Conservation (phyloP, 53 echinoderm and acorn worm genomes). For the Patiria pectinifera region DNA sequence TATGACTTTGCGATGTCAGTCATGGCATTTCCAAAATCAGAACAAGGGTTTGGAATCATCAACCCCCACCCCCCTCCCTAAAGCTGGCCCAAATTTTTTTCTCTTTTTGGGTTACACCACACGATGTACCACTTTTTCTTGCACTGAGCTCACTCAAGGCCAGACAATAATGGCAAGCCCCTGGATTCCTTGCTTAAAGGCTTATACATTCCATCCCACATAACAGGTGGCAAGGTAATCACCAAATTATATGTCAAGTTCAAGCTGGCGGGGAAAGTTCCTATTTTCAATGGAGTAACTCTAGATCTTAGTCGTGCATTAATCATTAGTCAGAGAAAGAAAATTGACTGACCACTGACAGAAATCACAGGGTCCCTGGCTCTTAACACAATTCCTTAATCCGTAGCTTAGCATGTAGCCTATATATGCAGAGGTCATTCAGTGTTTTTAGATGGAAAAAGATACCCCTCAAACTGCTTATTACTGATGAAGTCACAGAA, state of each 20-base stretch:
- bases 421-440: too few relatives aligned
- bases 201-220: neutral
- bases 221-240: slow-evolving; percentile 13
- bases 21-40: too few relatives aligned
- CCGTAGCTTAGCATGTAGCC: neutral
- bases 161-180: neutral
- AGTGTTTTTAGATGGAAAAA: too few relatives aligned
- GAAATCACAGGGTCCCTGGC: neutral
- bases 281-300: neutral
- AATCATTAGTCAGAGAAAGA: neutral
- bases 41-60: too few relatives aligned
- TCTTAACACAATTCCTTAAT: neutral
- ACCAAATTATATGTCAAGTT: slow-evolving; percentile 1
- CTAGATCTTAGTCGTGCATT: neutral
- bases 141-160: neutral
- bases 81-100: too few relatives aligned
- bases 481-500: too few relatives aligned
- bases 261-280: neutral
- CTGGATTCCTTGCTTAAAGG: neutral
- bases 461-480: too few relatives aligned
- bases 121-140: too few relatives aligned
- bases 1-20: too few relatives aligned
- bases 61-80: too few relatives aligned
- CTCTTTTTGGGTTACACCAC: too few relatives aligned
- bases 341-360: neutral